Base-by-base conservation (phyloP, 1,140 invertebrate genomes). In the Ostrea denselamellosa region DNA sequence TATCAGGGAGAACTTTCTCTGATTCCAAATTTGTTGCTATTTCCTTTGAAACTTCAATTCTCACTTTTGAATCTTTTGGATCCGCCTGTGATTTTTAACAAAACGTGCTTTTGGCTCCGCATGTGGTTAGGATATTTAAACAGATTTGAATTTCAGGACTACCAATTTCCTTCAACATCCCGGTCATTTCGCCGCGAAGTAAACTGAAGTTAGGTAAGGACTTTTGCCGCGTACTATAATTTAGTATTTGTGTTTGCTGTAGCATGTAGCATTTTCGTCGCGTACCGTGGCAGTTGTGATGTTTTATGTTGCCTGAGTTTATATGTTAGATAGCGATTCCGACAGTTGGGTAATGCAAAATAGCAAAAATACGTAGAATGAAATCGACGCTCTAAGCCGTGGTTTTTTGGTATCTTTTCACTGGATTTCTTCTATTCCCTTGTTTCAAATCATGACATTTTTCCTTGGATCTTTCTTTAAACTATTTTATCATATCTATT, bases 161-260 rank as follows among this genome's bases (percentile, higher is more conserved):
- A 10, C 68, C 68, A 14, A 77, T 77, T 25, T 77, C 68, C 68
- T 77, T 77, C 68, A 77, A 77, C 68, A 77, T 77, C 14, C 68
- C 68, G 22, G 68, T 77, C 28, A 77, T 77, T 14, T 28, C 68
- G 10, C 68, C 68, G 68, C 68, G 68, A 77, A 77, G 68, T 77
- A 77, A 77, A 77, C 12, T 28, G 9, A 77, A 25, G 68, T 17
- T 77, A 77, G 68, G 68, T 77, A 77, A 77, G 68, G 68, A 77
- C 22, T 77, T 77, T 77, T 12, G 68, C 22, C 68, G 68, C 68
- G 68, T 77, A 77, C 68, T 77, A 2, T 62, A 62, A 19, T 62
- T 25, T 28, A 10, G 12, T 77, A 8, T 77, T 34, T 12, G 25
- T 77, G 68, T 34, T 77, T 77, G 12, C 25, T 77, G 28, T 77